These are phyloP conservation scores for Psilopsiagon aurifrons DNA, from an alignment of 2,113 vertebrate genomes.

Conservation along the genomic window DNA sequence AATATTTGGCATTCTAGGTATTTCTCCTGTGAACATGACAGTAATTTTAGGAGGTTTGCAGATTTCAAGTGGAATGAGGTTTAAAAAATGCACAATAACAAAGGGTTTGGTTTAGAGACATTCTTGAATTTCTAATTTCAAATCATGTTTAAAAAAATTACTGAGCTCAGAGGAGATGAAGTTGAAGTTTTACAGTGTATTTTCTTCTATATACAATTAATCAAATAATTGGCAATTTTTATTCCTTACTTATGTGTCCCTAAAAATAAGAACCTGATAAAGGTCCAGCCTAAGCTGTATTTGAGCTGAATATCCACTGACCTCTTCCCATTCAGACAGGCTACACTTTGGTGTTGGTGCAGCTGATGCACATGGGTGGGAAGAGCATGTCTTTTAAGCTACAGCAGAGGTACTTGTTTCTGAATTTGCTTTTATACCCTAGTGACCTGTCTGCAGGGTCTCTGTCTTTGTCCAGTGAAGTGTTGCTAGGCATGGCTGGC, in stretches of 20 bases:
- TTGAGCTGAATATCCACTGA: not conserved
- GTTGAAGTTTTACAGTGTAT: not conserved
- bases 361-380: not conserved
- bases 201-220: not conserved
- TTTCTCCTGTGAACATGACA: not conserved
- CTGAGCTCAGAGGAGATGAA: not conserved
- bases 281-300: not conserved
- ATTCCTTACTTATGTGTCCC: not conserved
- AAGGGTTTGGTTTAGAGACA: not conserved
- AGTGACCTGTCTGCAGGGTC: not conserved
- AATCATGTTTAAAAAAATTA: not conserved
- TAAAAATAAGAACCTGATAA: not conserved
- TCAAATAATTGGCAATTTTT: not conserved
- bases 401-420: not conserved
- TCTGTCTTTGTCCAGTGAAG: not conserved
- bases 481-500: not conserved
- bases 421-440: not conserved
- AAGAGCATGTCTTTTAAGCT: not conserved
- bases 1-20: constrained; percentile 36
- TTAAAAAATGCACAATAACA: not conserved
- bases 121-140: not conserved
- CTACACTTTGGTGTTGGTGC: not conserved
- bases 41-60: not conserved
- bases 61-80: not conserved
- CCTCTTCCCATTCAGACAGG: not conserved